A percentile compares a stretch with the other conserved stretches of the same genome.
phyloP scores from a whole-genome alignment of 1,140 invertebrate species.

The Stenopsyche tienmushanensis region DNA sequence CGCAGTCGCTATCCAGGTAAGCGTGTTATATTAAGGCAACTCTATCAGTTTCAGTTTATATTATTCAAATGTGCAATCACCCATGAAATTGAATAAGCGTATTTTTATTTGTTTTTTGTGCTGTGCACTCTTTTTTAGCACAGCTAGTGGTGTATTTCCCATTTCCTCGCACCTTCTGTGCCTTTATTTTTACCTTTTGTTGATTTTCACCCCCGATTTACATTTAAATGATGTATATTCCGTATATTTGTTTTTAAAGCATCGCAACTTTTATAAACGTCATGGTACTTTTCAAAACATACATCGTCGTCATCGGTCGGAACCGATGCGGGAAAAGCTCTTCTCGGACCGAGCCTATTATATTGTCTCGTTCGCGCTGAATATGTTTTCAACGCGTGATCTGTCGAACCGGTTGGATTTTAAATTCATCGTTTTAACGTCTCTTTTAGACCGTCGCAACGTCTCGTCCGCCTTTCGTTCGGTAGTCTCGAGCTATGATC shows the following conservation, averaged over 20 bases:
- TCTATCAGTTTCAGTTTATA: conserved; percentile 40
- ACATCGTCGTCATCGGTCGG: too few species aligned
- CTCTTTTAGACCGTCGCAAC: neutral
- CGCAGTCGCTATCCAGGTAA: neutral
- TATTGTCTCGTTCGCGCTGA: too few species aligned
- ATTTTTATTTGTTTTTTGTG: conserved; percentile 40
- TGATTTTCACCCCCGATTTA: conserved; percentile 14
- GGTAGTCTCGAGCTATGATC: neutral
- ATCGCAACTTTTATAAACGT: too few species aligned
- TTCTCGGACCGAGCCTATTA: too few species aligned
- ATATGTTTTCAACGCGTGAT: too few species aligned
- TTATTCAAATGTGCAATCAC: conserved; percentile 42
- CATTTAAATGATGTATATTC: neutral
- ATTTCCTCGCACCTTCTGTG: conserved; percentile 30
- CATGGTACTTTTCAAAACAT: too few species aligned
- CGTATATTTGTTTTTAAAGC: conserved; percentile 15
- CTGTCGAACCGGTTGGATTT: too few species aligned
- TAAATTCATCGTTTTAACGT: too few species aligned
- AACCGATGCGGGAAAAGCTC: too few species aligned
- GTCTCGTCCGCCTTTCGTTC: neutral
- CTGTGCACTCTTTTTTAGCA: conserved; percentile 36
- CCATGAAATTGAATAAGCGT: conserved; percentile 42
- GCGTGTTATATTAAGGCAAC: conserved; percentile 36
- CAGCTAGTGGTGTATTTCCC: conserved; percentile 32
- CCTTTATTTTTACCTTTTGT: too few species aligned